Evolutionary conservation across 2,888 invertebrate species (phyloP).

Genomic region (Nomada goodeniana): DNA sequence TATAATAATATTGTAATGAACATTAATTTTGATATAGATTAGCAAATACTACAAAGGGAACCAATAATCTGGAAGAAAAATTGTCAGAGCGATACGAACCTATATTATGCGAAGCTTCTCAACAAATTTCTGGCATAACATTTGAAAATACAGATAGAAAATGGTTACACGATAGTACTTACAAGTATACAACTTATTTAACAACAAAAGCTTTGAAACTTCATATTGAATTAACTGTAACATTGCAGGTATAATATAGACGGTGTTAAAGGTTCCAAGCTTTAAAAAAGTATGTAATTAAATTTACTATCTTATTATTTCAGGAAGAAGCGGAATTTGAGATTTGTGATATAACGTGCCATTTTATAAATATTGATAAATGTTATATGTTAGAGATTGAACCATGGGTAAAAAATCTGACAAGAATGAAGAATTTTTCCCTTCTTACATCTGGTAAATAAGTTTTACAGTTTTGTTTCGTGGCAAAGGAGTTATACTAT

Average conservation of each 20-base stretch:
- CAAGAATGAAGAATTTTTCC: constrained; percentile 68
- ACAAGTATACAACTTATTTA: constrained; percentile 63
- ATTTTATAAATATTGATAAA: constrained; percentile 62
- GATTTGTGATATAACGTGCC: constrained; percentile 67
- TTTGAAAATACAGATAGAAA: constrained; percentile 68
- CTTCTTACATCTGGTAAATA: constrained; percentile 71
- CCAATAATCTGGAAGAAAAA: neutral
- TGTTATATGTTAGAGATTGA: constrained; percentile 68
- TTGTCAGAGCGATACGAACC: neutral
- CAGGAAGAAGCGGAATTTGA: constrained; percentile 47
- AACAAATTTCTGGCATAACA: constrained; percentile 62
- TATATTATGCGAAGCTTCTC: constrained; percentile 53
- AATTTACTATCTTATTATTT: constrained; percentile 16
- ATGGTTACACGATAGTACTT: constrained; percentile 67
- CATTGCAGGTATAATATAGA: constrained; percentile 61
- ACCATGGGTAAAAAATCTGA: constrained; percentile 69
- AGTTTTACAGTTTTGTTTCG: neutral
- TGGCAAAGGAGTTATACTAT: neutral
- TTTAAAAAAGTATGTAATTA: neutral
- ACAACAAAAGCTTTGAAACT: constrained; percentile 62
- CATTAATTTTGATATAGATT: constrained; percentile 28
- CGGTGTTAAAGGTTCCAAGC: neutral
- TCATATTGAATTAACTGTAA: constrained; percentile 64
- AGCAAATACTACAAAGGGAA: neutral
- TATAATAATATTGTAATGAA: constrained; percentile 1